These are phyloP conservation scores for Adela reaumurella DNA, from an alignment of 2,888 invertebrate species.

Conservation along the genomic window DNA sequence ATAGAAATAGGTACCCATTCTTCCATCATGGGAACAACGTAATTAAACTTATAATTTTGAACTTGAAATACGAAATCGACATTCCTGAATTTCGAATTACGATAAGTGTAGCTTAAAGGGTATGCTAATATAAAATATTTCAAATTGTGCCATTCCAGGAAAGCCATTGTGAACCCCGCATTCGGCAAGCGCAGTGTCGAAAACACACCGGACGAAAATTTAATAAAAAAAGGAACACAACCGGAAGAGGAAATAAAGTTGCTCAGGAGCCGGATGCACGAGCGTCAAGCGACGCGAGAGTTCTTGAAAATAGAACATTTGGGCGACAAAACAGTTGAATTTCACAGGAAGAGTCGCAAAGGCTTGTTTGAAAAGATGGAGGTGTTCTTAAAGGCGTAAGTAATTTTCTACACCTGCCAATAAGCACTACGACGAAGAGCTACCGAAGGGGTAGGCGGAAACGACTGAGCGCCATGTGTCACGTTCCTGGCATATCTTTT, in stretches of 20 bases:
- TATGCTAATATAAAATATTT: background rate
- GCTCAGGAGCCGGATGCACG: constrained; percentile 41
- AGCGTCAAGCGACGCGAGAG: constrained; percentile 30
- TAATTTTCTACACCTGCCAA: no score
- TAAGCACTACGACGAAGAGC: no score
- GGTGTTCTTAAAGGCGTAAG: constrained; percentile 61
- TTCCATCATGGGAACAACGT: no score
- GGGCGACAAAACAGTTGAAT: constrained; percentile 31
- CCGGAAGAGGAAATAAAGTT: constrained; percentile 30
- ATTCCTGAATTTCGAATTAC: no score
- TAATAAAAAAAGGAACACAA: constrained; percentile 21
- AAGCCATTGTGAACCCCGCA: constrained; percentile 44
- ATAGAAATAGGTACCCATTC: no score
- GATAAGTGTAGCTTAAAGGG: no score
- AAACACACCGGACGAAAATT: background rate
- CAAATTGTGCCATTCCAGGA: constrained; percentile 35
- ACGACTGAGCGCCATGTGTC: no score
- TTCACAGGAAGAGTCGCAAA: constrained; percentile 61
- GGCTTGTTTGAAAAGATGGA: constrained; percentile 64
- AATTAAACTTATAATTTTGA: no score
- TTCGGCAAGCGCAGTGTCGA: constrained; percentile 45
- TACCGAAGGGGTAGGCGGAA: no score
- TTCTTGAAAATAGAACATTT: constrained; percentile 32
- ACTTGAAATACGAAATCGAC: no score
- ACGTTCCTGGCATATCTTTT: no score